phyloP scores from a whole-genome alignment of 2,888 invertebrate species.

The Scaptomyza polygonia region DNA sequence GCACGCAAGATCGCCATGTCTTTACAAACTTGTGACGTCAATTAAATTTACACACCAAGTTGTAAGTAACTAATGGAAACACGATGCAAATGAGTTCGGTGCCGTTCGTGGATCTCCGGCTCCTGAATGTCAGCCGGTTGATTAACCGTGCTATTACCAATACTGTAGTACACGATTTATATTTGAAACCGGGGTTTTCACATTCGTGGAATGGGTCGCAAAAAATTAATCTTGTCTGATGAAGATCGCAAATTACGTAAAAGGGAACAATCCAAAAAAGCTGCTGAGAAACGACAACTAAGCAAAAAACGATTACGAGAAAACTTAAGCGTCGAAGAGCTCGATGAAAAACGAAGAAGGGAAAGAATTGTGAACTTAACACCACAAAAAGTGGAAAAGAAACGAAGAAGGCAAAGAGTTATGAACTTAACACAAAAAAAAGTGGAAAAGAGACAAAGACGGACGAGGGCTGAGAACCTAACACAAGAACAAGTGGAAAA shows the following conservation, averaged over 20 bases:
- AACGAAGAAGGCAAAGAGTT: not conserved
- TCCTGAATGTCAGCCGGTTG: not conserved
- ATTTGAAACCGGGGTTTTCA: no score
- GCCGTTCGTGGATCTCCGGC: no score
- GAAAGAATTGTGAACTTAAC: not conserved
- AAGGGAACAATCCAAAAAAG: not conserved
- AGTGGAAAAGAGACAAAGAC: no score
- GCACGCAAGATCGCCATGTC: no score
- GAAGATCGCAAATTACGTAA: not conserved
- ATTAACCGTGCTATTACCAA: not conserved
- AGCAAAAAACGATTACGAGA: not conserved
- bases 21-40: no score
- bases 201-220: not conserved
- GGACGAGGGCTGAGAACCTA: no score
- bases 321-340: not conserved
- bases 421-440: not conserved
- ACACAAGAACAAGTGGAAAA: not conserved
- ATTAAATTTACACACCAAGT: no score
- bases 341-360: not conserved
- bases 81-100: no score
- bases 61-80: no score
- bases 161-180: not conserved
- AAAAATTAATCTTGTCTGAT: not conserved
- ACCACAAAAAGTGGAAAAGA: not conserved
- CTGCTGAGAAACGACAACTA: not conserved